Base-by-base conservation (phyloP, 1,140 invertebrate genomes). In the Copidosoma floridanum region DNA sequence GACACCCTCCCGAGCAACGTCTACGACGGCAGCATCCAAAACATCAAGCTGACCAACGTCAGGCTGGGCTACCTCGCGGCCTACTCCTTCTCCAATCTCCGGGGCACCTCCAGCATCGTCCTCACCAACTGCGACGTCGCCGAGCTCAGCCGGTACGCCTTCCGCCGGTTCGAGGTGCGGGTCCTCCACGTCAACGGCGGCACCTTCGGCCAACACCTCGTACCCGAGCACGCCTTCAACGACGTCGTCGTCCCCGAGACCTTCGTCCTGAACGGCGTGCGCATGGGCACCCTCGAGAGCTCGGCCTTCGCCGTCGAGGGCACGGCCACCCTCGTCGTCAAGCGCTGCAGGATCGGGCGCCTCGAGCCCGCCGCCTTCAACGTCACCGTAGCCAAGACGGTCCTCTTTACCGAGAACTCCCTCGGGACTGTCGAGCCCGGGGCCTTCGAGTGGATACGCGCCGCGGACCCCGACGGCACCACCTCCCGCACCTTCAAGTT, bases 101-200 rank as follows among this genome's bases (percentile, higher is more conserved):
- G 80, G 2, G 83, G 83, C 51, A 81, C 78, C 50, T 75, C 82
- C 2, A 75, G 66, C 2, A 65, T 81, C 1, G 66, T 66, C 18
- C 61, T 81, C 5, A 70, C 79, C 16, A 81, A 88, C 65, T 84
- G 83, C 53, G 68, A 65, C 1, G 76, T 90, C 18, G 81, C 82
- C 23, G 81, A 76, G 8, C 81, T 90, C 16, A 85, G 89, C 64
- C 82, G 84, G 23, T 88, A 91, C 71, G 85, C 88, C 2, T 90
- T 92, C 66, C 92, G 91, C 59, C 90, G 90, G 72, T 90, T 93
- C 69, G 82, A 85, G 26, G 84, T 88, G 0, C 79, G 83, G 27
- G 85, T 84, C 61, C 79, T 91, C 8, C 72, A 75, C 64, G 74
- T 84, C 27, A 78, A 90, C 26, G 80, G 81, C 1, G 82, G 83